phyloP scores from a whole-genome alignment of 2,113 vertebrate species.

The Mandrillus leucophaeus region DNA sequence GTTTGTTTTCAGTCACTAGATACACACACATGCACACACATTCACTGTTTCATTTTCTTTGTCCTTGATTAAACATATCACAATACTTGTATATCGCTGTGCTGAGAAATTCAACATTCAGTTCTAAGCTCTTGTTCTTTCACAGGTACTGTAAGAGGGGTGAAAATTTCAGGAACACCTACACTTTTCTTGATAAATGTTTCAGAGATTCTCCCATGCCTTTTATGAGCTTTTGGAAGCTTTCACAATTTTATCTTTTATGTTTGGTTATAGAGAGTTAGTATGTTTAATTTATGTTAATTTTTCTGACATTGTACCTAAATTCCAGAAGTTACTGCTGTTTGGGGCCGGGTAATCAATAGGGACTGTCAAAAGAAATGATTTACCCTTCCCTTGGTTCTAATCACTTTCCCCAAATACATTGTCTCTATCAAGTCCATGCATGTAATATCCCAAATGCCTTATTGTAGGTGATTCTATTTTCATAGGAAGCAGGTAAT shows the following conservation, averaged over 20 bases:
- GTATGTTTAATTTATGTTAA: neutral
- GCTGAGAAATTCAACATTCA: neutral
- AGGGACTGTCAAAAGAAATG: neutral
- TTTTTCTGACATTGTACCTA: neutral
- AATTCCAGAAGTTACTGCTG: neutral
- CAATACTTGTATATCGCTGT: neutral
- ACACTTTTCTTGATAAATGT: neutral
- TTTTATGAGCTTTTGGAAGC: neutral
- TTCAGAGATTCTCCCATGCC: neutral
- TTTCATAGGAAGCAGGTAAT: neutral
- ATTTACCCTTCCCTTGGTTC: neutral
- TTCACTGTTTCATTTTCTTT: neutral
- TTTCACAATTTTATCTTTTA: neutral
- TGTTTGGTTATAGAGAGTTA: neutral
- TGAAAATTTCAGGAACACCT: neutral
- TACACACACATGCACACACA: neutral
- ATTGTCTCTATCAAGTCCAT: neutral
- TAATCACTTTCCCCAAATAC: neutral
- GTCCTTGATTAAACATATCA: neutral
- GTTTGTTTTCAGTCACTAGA: neutral
- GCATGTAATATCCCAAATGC: neutral
- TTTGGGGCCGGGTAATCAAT: neutral
- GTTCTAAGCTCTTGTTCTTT: neutral
- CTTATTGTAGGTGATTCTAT: neutral
- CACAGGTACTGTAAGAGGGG: neutral